A percentile compares a stretch with the other conserved stretches of the same genome.
Evolutionary conservation across 2,113 vertebrate species (phyloP).

Genomic region (Chloebia gouldiae): DNA sequence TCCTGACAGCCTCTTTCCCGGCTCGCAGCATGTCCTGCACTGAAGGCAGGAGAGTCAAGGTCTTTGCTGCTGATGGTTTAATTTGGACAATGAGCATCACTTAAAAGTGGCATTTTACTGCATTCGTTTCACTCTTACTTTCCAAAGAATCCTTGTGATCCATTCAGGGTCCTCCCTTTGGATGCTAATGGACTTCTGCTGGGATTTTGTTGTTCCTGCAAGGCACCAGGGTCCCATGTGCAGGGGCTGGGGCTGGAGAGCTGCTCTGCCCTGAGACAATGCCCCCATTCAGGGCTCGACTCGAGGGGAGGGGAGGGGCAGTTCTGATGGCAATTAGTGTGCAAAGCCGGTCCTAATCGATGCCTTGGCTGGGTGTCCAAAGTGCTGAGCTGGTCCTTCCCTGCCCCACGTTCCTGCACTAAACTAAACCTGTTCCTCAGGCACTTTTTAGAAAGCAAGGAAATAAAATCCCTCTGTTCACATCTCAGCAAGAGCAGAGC

Average conservation of each 20-base stretch:
- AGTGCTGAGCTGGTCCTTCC: not conserved
- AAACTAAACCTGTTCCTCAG: not conserved
- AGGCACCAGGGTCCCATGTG: not conserved
- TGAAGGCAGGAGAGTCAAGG: not conserved
- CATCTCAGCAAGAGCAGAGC: not conserved
- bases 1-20: not conserved
- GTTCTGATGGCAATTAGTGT: not conserved
- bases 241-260: not conserved
- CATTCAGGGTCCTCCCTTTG: constrained; percentile 27
- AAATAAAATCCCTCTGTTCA: not conserved
- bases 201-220: not conserved
- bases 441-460: not conserved
- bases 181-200: constrained; percentile 55
- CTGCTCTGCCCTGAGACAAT: constrained; percentile 15
- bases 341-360: constrained; percentile 11
- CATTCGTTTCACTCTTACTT: constrained; percentile 53
- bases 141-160: not conserved
- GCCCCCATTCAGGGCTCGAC: not conserved
- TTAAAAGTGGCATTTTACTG: not conserved
- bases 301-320: not conserved
- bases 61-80: constrained; percentile 27
- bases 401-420: accelerated
- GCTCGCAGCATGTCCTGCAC: not conserved
- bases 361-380: not conserved
- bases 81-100: constrained; percentile 27